Evolutionary conservation across 2,797 vertebrate species (phyloP).

Genomic region (Girardinus metallicus): DNA sequence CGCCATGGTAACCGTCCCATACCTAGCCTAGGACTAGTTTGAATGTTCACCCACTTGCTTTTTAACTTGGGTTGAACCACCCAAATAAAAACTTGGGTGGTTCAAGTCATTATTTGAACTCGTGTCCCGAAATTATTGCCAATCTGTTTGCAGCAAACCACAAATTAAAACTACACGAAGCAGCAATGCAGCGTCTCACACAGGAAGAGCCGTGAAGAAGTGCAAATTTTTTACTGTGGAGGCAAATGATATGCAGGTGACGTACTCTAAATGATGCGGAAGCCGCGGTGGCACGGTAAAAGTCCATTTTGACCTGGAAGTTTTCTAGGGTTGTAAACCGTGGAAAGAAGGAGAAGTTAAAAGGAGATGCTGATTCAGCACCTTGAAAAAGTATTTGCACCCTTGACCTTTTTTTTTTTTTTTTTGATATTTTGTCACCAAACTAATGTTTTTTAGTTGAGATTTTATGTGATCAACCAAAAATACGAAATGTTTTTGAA

Average conservation of each 20-base stretch:
- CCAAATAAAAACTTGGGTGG: not conserved
- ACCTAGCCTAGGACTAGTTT: not conserved
- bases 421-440: not conserved
- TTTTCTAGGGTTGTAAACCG: not conserved
- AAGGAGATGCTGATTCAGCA: not conserved
- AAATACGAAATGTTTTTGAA: not conserved
- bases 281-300: not conserved
- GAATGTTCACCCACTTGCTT: constrained; percentile 17
- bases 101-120: constrained; percentile 34
- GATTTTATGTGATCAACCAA: not conserved
- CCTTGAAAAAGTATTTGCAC: not conserved
- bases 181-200: not conserved
- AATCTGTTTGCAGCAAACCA: not conserved
- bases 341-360: not conserved
- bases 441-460: not conserved
- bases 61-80: constrained; percentile 12
- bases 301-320: not conserved
- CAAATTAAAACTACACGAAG: not conserved
- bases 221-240: not conserved
- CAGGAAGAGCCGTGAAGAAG: not conserved
- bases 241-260: not conserved
- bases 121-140: constrained; percentile 15
- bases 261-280: not conserved
- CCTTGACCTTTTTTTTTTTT: not conserved
- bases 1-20: not conserved